Percentiles rank a stretch among this genome's conserved stretches.
These are phyloP conservation scores for Nestor notabilis DNA, from an alignment of 2,113 vertebrate genomes.

Conservation along the genomic window DNA sequence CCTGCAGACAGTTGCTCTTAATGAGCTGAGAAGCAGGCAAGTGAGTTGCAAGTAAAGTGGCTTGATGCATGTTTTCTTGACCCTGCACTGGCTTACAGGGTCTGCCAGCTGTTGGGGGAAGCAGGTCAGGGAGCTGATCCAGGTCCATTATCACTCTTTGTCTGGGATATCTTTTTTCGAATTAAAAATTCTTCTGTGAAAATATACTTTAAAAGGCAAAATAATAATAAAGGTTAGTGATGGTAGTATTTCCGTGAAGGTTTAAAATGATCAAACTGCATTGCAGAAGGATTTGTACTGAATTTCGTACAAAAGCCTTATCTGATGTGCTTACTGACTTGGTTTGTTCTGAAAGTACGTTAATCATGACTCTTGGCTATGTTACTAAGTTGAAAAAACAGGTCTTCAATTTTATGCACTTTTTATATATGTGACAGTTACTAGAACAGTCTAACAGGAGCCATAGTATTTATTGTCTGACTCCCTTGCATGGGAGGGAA, in stretches of 20 bases:
- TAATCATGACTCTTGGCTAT: not conserved
- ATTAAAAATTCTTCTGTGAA: not conserved
- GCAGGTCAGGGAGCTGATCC: not conserved
- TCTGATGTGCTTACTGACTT: not conserved
- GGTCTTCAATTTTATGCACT: not conserved
- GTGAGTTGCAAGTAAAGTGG: not conserved
- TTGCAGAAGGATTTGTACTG: not conserved
- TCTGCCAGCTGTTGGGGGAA: not conserved
- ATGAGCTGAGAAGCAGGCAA: not conserved
- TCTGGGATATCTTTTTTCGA: not conserved
- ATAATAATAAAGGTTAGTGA: not conserved
- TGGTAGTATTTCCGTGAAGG: not conserved
- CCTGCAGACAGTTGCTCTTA: not conserved
- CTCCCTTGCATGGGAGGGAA: not conserved
- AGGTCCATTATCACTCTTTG: not conserved
- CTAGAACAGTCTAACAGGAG: not conserved
- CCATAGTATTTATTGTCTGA: not conserved
- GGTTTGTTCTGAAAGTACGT: not conserved
- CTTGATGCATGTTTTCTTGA: rapidly evolving
- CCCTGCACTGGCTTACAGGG: not conserved
- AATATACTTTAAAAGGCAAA: not conserved
- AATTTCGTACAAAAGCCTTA: not conserved
- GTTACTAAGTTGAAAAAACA: not conserved
- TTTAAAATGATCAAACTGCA: not conserved
- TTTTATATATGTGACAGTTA: not conserved